A percentile compares a stretch with the other conserved stretches of the same genome.
These are phyloP conservation scores for Gymnorhina tibicen DNA, from an alignment of 2,113 vertebrate species.

Conservation along the genomic window DNA sequence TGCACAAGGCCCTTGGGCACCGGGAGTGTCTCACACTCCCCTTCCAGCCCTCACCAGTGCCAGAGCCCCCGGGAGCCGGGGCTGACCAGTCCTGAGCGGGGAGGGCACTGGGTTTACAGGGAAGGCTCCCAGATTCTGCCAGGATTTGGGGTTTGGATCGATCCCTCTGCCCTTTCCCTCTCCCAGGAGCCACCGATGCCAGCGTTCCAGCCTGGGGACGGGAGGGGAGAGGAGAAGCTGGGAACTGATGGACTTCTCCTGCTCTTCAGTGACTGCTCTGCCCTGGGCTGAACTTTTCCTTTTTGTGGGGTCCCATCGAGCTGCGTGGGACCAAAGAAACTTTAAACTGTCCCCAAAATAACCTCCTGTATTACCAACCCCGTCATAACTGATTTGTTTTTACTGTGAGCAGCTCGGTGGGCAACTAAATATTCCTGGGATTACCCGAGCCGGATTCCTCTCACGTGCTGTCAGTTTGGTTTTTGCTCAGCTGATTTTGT, in stretches of 20 bases:
- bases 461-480: neutral
- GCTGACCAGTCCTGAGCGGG: neutral
- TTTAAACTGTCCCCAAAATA: neutral
- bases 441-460: neutral
- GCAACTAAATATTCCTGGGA: neutral
- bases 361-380: too few species aligned
- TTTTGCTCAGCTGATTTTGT: neutral
- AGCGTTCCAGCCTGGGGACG: too few species aligned
- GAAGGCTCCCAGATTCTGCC: neutral
- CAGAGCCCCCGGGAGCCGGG: neutral
- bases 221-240: rapidly evolving
- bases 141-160: neutral
- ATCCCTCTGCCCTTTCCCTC: too few species aligned
- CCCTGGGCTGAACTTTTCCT: neutral
- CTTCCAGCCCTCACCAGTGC: neutral
- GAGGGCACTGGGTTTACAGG: neutral
- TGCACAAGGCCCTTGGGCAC: neutral
- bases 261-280: neutral
- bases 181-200: rapidly evolving
- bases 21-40: neutral
- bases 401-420: neutral
- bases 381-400: neutral
- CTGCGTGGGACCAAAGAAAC: neutral
- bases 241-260: neutral
- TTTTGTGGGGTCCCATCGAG: neutral